phyloP scores from a whole-genome alignment of 2,888 invertebrate genomes.

The Tenthredo distinguenda region DNA sequence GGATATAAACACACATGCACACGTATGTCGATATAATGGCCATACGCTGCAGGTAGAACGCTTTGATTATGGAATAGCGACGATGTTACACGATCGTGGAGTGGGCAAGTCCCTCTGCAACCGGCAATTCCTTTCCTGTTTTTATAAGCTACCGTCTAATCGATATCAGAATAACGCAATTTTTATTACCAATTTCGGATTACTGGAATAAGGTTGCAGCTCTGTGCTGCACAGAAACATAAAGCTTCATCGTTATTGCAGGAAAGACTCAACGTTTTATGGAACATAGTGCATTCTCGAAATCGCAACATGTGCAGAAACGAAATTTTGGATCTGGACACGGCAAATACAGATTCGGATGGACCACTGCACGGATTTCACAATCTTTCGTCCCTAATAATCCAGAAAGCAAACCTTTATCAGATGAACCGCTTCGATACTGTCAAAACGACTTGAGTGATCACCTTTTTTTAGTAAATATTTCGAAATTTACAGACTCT shows the following conservation, averaged over 20 bases:
- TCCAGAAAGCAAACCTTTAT: too few species aligned
- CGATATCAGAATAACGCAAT: neutral
- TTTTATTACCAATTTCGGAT: constrained; percentile 17
- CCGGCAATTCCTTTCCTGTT: neutral
- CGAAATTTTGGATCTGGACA: too few species aligned
- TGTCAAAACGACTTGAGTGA: too few species aligned
- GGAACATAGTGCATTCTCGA: too few species aligned
- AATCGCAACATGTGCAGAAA: too few species aligned
- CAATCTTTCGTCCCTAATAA: too few species aligned
- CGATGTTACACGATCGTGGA: constrained; percentile 24
- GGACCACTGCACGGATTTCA: too few species aligned
- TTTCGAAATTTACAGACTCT: neutral
- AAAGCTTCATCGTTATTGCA: too few species aligned
- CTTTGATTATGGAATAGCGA: constrained; percentile 38
- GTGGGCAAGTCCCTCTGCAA: neutral
- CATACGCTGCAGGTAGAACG: neutral
- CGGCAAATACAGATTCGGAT: too few species aligned
- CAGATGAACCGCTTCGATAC: too few species aligned
- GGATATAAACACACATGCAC: neutral
- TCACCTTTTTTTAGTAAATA: neutral
- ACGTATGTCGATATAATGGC: constrained; percentile 7
- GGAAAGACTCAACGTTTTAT: too few species aligned
- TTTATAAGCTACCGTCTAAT: constrained; percentile 12
- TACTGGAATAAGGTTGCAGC: neutral
- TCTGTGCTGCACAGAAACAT: neutral